Base-by-base conservation (phyloP, 2,888 invertebrate species). In the Myopa testacea region DNA sequence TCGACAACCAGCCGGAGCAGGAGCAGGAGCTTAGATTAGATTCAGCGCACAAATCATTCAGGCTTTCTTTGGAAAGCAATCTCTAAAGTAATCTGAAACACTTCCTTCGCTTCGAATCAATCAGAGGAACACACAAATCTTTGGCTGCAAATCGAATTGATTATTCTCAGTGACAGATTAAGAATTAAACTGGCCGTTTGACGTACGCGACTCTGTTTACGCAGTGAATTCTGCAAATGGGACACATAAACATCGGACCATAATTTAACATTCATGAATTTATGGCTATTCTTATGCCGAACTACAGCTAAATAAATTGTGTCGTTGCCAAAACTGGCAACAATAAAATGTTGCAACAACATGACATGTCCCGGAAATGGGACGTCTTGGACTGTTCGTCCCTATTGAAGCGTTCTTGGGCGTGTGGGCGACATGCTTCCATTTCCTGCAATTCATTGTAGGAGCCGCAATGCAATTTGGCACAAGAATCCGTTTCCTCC, bases 291-390 rank as follows among this genome's bases (percentile, higher is more conserved):
- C 19, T 45, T 45, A 58, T 38, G 58, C 37, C 55, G 52, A 55
- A 26, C 4, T 3, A 50, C 55, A 55, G 55, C 16, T 14, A 5
- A 16, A 55, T 55, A 16, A 8, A 12, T 50, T 12, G 45, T 74
- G 45, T 70, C 81, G 68, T 79, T 84, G 84, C 84, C 84, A 84
- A 84, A 84, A 84, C 40, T 40, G 81, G 80, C 83, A 82, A 83
- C 86, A 85, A 86, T 85, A 85, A 86, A 85, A 85, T 84, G 85
- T 85, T 85, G 84, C 84, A 85, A 85, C 84, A 85, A 85, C 84
- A 85, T 84, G 63, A 81, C 82, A 82, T 60, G 55, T n/a, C 52
- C 63, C 50, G 52, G 40, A 50, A 45, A 45, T 45, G 37, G 58
- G 38, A 34, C 50, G 52, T 55, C 74, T 74, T 50, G 52, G 50